Evolutionary conservation across 2,888 invertebrate genomes (phyloP), one percentile per base, ranked within the genome.

Genomic region (Tineola bisselliella): DNA sequence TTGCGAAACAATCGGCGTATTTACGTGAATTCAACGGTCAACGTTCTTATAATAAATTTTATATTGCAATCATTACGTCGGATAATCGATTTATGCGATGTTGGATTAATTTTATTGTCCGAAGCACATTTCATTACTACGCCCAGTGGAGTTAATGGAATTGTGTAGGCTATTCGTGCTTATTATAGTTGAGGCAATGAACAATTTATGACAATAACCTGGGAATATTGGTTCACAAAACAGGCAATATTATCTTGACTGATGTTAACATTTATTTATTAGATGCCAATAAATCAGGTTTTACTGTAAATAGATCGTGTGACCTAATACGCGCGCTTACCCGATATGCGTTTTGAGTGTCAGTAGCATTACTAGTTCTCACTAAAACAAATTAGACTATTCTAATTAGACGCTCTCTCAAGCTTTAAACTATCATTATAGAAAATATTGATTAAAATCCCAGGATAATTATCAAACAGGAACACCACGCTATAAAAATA

Each of bases 171-270:
- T 66, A 65, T 68, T 71, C 66, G 63, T 70, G 66, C 66, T 67
- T 65, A 68, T 12, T 18, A 54, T 54, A 54, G 19, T 54, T 54
- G 18, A 30, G 33, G n/a, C 3, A 6, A 33, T 33, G 31, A 68
- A 67, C 69, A 76, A 82, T 82, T 81, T 81, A 81, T 81, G 77
- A 72, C 80, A 76, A 80, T 83, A 82, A 82, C 81, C 77, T 78
- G 76, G 64, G 72, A 70, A 66, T 70, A 71, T 73, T 56, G 25
- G 4, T 19, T 25, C 56, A 56, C 15, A 38, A 38, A 2, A 38
- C 5, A 38, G 38, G 38, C n/a, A 12, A 38, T 38, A 38, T 38
- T 38, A 38, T 10, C 11, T 10, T 38, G 38, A 38, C 38, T 1
- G 38, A 38, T 38, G 4, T n/a, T n/a, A 8, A 48, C n/a, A 48